Percentiles rank a stretch among this genome's conserved stretches.
These are phyloP conservation scores for Hanleya hanleyi DNA, from an alignment of 2,888 invertebrate genomes.

Conservation along the genomic window DNA sequence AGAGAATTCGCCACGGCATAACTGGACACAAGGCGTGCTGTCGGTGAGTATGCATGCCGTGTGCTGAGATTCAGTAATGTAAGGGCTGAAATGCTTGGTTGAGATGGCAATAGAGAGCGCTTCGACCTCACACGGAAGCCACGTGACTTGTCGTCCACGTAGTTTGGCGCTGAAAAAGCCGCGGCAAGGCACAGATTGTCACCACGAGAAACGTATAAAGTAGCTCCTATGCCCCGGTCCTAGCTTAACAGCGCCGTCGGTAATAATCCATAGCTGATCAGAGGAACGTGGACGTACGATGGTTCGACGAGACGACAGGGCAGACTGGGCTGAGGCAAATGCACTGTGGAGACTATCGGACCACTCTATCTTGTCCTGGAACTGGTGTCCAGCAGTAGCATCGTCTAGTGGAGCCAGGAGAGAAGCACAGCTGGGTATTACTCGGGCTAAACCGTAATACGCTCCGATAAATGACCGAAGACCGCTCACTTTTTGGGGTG, in stretches of 20 bases:
- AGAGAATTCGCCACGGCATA: slow-evolving; percentile 42
- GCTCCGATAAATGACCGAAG: slow-evolving; percentile 35
- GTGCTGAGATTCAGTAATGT: slow-evolving; percentile 39
- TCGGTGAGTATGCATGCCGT: slow-evolving; percentile 39
- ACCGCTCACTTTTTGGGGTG: slow-evolving; percentile 28
- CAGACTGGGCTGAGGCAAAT: slow-evolving; percentile 25
- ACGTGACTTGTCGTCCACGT: slow-evolving; percentile 33
- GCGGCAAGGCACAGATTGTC: no score
- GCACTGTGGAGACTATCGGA: slow-evolving; percentile 19
- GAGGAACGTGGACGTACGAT: slow-evolving; percentile 18
- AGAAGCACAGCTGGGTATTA: slow-evolving; percentile 27
- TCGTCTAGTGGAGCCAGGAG: slow-evolving; percentile 31
- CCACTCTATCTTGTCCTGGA: slow-evolving; percentile 35
- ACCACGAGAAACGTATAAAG: no score
- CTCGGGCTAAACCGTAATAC: slow-evolving; percentile 33
- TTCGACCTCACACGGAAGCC: slow-evolving; percentile 50
- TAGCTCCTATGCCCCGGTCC: no score
- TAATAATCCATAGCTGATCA: slow-evolving; percentile 27
- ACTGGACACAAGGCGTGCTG: slow-evolving; percentile 45
- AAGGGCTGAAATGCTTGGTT: slow-evolving; percentile 46
- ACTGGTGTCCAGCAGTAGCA: slow-evolving; percentile 23
- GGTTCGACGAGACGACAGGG: slow-evolving; percentile 6
- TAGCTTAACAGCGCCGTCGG: slow-evolving; percentile 19
- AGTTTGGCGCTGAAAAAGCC: slow-evolving; percentile 22
- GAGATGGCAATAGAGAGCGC: slow-evolving; percentile 40